Percentiles rank a stretch among this genome's conserved stretches.
phyloP scores from a whole-genome alignment of 2,797 vertebrate species.

The Pelobates cultripes region DNA sequence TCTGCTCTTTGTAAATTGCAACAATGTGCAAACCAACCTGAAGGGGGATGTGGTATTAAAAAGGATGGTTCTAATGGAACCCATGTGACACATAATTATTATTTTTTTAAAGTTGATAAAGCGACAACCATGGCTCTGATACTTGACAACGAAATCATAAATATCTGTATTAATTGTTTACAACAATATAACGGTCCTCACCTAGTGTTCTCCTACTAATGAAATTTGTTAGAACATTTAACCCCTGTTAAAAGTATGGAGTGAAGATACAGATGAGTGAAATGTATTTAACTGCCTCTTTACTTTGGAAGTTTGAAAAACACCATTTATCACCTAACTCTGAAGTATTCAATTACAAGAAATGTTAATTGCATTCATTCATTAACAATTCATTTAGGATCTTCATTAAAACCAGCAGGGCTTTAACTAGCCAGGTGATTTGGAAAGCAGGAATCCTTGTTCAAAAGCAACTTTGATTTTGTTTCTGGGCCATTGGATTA shows the following conservation, averaged over 20 bases:
- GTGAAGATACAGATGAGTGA: slow-evolving; percentile 32
- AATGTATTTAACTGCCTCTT: slow-evolving; percentile 28
- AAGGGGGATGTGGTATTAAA: no score
- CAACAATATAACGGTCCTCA: no score
- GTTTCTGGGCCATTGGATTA: slow-evolving; percentile 56
- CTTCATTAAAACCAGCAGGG: slow-evolving; percentile 56
- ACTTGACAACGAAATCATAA: no score
- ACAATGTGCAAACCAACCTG: no score
- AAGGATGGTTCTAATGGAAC: no score
- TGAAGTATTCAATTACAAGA: slow-evolving; percentile 57
- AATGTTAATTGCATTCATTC: slow-evolving; percentile 58
- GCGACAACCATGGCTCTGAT: no score
- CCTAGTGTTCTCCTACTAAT: no score
- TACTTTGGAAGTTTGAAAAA: slow-evolving; percentile 51
- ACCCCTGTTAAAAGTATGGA: slow-evolving; percentile 1
- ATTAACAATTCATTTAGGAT: slow-evolving; percentile 58
- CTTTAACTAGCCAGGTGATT: slow-evolving; percentile 56
- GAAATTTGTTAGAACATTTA: neutral
- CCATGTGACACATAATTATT: no score
- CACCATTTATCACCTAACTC: slow-evolving; percentile 52
- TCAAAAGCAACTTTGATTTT: slow-evolving; percentile 56
- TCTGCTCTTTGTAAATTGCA: no score
- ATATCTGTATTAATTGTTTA: no score
- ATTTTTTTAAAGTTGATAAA: no score
- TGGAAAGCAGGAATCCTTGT: slow-evolving; percentile 54